phyloP scores from a whole-genome alignment of 2,888 invertebrate species.

The Argyresthia goedartella region DNA sequence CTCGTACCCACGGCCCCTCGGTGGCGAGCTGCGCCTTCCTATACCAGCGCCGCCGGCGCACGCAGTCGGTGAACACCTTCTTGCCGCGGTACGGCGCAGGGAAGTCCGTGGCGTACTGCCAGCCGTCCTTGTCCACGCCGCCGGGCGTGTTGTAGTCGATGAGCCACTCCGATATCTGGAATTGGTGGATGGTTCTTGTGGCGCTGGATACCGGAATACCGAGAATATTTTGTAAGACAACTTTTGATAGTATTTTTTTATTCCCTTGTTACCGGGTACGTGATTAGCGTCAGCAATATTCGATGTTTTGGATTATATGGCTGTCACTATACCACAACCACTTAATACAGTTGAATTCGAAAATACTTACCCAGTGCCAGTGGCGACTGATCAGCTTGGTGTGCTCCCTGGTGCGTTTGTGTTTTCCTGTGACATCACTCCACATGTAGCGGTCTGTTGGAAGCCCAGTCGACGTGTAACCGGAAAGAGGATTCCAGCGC shows the following conservation, averaged over 20 bases:
- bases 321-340: too few species aligned
- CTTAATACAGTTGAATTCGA: too few species aligned
- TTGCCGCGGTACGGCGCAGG: constrained; percentile 88
- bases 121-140: constrained; percentile 91
- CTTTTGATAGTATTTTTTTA: too few species aligned
- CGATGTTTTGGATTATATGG: too few species aligned
- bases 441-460: constrained; percentile 92
- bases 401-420: constrained; percentile 87
- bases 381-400: constrained; percentile 87
- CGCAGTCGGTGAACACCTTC: constrained; percentile 91
- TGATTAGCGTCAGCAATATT: too few species aligned
- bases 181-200: too few species aligned
- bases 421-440: constrained; percentile 89
- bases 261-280: too few species aligned
- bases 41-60: constrained; percentile 86
- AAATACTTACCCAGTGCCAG: constrained; percentile 85
- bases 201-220: too few species aligned
- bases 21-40: constrained; percentile 85
- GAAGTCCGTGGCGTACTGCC: constrained; percentile 96
- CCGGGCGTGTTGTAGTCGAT: constrained; percentile 92
- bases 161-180: constrained; percentile 90
- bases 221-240: too few species aligned
- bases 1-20: constrained; percentile 89
- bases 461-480: constrained; percentile 87
- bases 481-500: constrained; percentile 92